phyloP scores from a whole-genome alignment of 1,140 invertebrate species.

The Drosophila sp. region DNA sequence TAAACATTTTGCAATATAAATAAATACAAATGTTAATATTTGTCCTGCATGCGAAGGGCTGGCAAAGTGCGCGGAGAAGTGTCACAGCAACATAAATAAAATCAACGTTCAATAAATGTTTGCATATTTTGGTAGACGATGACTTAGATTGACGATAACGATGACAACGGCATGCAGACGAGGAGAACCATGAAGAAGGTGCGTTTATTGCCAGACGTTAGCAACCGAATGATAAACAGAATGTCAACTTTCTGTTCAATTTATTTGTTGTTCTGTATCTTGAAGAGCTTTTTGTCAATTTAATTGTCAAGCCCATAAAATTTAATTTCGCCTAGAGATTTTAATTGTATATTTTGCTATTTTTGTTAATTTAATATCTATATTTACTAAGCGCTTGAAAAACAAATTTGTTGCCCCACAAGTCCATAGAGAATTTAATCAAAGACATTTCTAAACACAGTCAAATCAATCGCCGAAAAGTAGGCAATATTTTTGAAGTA shows the following conservation, averaged over 20 bases:
- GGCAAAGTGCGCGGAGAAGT: neutral
- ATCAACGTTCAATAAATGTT: constrained; percentile 83
- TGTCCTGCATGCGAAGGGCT: constrained; percentile 19
- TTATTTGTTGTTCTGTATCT: constrained; percentile 12
- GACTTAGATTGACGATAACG: constrained; percentile 48
- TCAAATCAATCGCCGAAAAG: neutral
- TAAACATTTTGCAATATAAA: constrained; percentile 77
- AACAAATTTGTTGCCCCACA: constrained; percentile 15
- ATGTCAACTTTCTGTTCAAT: constrained; percentile 30
- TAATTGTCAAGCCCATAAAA: constrained; percentile 32
- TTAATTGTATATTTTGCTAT: constrained; percentile 39
- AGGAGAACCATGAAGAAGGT: neutral
- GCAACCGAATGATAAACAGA: constrained; percentile 48
- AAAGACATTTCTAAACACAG: neutral
- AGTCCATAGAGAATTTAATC: constrained; percentile 30
- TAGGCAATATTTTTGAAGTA: constrained; percentile 3
- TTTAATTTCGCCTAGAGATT: constrained; percentile 26
- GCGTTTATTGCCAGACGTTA: constrained; percentile 35
- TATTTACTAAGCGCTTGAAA: constrained; percentile 35
- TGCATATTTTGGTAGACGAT: constrained; percentile 78
- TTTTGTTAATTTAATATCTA: constrained; percentile 42
- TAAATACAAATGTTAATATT: constrained; percentile 81
- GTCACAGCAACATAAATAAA: constrained; percentile 75
- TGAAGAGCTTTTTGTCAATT: constrained; percentile 22
- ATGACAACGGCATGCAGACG: constrained; percentile 24